Evolutionary conservation across 1,140 invertebrate species (phyloP).

Genomic region (Apis cerana): DNA sequence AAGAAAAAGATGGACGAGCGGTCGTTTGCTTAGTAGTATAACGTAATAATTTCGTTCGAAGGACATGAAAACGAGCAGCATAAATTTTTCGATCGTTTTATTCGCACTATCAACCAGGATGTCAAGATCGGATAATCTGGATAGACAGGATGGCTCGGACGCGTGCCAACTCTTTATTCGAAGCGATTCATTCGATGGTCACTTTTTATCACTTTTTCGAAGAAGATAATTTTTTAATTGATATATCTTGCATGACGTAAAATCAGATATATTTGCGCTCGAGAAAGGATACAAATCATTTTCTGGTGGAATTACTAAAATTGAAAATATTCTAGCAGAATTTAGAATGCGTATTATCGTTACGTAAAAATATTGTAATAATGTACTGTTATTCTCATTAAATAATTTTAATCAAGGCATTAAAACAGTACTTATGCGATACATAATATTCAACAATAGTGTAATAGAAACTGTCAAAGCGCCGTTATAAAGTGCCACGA

Average conservation of each 20-base stretch:
- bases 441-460: neutral
- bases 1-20: too few relatives aligned
- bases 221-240: neutral
- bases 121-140: constrained; percentile 26
- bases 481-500: neutral
- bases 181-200: constrained; percentile 1
- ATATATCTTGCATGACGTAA: neutral
- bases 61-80: neutral
- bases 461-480: neutral
- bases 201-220: neutral
- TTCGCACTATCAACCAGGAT: neutral
- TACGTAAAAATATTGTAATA: too few relatives aligned
- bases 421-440: neutral
- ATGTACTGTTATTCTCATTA: too few relatives aligned
- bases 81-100: constrained; percentile 27
- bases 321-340: too few relatives aligned
- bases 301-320: too few relatives aligned
- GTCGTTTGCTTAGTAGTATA: neutral
- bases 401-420: neutral
- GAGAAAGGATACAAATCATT: too few relatives aligned
- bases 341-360: too few relatives aligned
- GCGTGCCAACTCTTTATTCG: constrained; percentile 20
- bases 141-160: neutral
- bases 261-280: too few relatives aligned
- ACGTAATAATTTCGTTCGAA: constrained; percentile 12